Conservation (phyloP, 2,888 invertebrate species). For the Physocephala rufipes region DNA sequence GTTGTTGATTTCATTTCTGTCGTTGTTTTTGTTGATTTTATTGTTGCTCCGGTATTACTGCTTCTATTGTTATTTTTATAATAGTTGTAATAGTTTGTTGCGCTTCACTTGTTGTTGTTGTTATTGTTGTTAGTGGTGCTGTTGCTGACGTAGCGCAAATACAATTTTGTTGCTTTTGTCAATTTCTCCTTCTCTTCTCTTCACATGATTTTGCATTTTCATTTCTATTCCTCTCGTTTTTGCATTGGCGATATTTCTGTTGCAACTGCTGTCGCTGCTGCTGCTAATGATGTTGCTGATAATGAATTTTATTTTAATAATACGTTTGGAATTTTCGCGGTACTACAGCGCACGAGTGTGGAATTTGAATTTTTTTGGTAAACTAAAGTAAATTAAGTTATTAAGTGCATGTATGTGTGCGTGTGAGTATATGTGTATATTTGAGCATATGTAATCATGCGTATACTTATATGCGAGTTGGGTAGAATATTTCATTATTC, state of each 20-base stretch:
- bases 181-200: no score
- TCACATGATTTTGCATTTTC: no score
- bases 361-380: constrained; percentile 30
- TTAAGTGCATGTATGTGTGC: constrained; percentile 5
- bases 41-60: background rate
- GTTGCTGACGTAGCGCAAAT: no score
- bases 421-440: background rate
- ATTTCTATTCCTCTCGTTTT: background rate
- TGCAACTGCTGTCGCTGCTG: background rate
- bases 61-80: background rate
- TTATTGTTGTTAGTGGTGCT: no score
- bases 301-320: background rate
- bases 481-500: background rate
- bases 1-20: background rate
- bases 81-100: no score
- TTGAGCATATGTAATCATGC: background rate
- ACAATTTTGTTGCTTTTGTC: no score
- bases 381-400: constrained; percentile 29
- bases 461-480: background rate
- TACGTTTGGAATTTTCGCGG: constrained; percentile 17
- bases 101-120: no score
- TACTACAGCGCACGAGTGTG: constrained; percentile 8
- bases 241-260: background rate
- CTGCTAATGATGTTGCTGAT: background rate
- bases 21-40: background rate